A percentile compares a stretch with the other conserved stretches of the same genome.
Conservation (phyloP, 2,888 invertebrate genomes). For the Poecilobothrus nobilitatus region DNA sequence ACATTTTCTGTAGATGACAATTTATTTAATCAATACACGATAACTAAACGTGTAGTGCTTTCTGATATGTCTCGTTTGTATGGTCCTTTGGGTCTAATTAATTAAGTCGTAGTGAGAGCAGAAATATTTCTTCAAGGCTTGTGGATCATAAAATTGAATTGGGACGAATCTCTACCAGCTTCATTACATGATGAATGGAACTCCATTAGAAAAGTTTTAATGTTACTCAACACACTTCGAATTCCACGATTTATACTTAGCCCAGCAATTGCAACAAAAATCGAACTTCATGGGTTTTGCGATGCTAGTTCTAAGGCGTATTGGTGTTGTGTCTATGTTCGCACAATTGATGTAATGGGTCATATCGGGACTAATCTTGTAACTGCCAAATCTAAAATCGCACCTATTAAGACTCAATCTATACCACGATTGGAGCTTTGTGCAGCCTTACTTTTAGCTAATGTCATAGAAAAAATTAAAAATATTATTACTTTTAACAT, state of each 20-base stretch:
- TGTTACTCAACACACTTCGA: slow-evolving; percentile 10
- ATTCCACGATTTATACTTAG: slow-evolving; percentile 15
- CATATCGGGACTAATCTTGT: neutral
- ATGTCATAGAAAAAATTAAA: no score
- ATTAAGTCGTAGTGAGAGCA: slow-evolving; percentile 18
- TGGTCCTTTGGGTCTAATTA: slow-evolving; percentile 21
- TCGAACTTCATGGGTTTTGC: slow-evolving; percentile 10
- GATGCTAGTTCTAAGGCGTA: neutral
- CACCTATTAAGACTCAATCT: neutral
- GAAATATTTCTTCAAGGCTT: slow-evolving; percentile 21
- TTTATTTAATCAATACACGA: neutral
- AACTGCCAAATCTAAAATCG: neutral
- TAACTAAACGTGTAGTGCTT: slow-evolving; percentile 18
- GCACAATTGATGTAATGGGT: neutral
- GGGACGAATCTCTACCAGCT: slow-evolving; percentile 19
- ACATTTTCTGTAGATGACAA: neutral
- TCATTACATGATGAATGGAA: slow-evolving; percentile 16
- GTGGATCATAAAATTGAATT: slow-evolving; percentile 19
- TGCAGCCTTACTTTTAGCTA: no score
- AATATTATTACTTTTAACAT: no score
- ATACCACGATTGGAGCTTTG: neutral
- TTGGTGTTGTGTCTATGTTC: neutral
- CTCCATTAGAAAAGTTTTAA: slow-evolving; percentile 10
- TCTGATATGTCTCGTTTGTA: slow-evolving; percentile 18
- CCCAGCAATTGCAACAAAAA: neutral